phyloP scores from a whole-genome alignment of 2,888 invertebrate species.

The Cataglyphis rosenhaueri region DNA sequence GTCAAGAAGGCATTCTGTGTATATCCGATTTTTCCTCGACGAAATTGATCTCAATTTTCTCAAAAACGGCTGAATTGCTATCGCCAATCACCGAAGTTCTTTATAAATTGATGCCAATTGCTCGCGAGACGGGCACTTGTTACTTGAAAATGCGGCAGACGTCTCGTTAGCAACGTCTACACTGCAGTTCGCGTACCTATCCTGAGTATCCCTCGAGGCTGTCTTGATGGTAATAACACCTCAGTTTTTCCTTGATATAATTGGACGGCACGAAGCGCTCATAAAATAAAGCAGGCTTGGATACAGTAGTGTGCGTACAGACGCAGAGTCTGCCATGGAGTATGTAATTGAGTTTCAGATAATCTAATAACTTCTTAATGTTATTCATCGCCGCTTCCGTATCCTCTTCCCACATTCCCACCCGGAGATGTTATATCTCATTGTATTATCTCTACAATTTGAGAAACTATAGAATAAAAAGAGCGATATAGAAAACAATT shows the following conservation, averaged over 20 bases:
- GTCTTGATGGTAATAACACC: conserved; percentile 51
- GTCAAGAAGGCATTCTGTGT: neutral
- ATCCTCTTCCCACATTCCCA: conserved; percentile 33
- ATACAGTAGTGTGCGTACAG: neutral
- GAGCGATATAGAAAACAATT: conserved; percentile 20
- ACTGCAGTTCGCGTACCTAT: conserved; percentile 18
- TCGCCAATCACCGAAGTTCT: conserved; percentile 61
- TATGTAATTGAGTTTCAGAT: conserved; percentile 56
- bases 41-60: conserved; percentile 38
- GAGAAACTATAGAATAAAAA: conserved; percentile 7
- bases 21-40: conserved; percentile 29
- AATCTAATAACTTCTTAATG: conserved; percentile 60
- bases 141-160: conserved; percentile 34
- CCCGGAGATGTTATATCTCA: conserved; percentile 20
- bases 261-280: conserved; percentile 54
- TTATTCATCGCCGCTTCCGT: conserved; percentile 50
- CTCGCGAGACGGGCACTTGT: conserved; percentile 32
- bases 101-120: conserved; percentile 47
- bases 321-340: neutral
- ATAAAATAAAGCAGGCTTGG: conserved; percentile 41
- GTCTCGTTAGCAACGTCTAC: conserved; percentile 59
- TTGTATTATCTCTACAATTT: conserved; percentile 33
- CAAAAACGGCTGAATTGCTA: conserved; percentile 57
- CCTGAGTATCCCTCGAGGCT: conserved; percentile 11
- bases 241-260: conserved; percentile 56